Evolutionary conservation across 2,797 vertebrate genomes (phyloP), one percentile per base, ranked within the genome.

Genomic region (Galago senegalensis): DNA sequence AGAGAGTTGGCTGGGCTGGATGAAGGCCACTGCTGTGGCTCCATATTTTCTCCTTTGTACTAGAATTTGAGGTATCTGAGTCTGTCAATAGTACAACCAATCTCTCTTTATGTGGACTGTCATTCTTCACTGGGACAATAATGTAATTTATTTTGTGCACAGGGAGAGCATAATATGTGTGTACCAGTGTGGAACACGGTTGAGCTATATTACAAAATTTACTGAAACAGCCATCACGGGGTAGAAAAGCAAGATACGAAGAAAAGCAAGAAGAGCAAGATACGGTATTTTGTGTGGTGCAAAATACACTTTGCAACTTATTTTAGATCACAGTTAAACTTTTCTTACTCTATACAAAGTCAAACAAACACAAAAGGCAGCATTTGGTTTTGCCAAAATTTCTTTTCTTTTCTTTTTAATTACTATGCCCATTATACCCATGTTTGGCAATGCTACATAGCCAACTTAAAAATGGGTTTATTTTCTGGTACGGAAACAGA

Each of bases 401-500:
- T 84, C 16, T 82, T 65, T 60, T 37, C 13, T 70, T 40, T 60
- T 49, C 14, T 53, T 31, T 29, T 80, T 46, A 5, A 49, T 25
- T n/a, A 84, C 20, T 27, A 81, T 37, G 12, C 80, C 34, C 18
- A n/a, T 53, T 27, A 81, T 46, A 16, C 80, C 34, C 23, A 29
- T 53, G 27, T 49, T 90, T 81, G 37, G 29, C 76, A 70, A 86
- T 84, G 31, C 2, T 37, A 53, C 40, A n/a, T 13, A 77, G 27
- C 27, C 31, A 85, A n/a, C 4, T 31, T 49, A 63, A 72, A 92
- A 75, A 85, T 16, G 65, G 25, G 16, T 37, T 83, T 40, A 43
- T 77, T 84, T 95, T 77, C 61, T 70, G 53, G 85, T 58, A 89
- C 31, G 69, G 14, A 37, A 40, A 8, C 12, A 77, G 63, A 86